Base-by-base conservation (phyloP, 2,113 vertebrate species). In the Chitala chitala region DNA sequence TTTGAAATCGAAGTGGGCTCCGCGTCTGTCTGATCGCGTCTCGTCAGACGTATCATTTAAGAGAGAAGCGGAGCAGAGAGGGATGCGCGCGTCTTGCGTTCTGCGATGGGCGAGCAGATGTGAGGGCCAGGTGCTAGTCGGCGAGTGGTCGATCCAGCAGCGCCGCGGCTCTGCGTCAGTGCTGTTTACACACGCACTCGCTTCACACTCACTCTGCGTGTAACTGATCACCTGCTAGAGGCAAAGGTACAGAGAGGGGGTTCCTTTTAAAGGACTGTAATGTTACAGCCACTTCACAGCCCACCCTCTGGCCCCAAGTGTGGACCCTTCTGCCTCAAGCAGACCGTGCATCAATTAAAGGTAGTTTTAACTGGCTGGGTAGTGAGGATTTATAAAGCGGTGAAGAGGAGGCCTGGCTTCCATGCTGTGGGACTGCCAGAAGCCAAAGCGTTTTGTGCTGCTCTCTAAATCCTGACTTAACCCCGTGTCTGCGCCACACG, bases 131-230 rank as follows among this genome's bases (percentile, higher is more conserved):
- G 10, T 42, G 22, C 65, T 13, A 38, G 31, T 22, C 50, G 74
- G 70, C 54, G 26, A 17, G 26, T 15, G 70, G 78, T 76, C 73
- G 76, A 78, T 76, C 74, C 20, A n/a, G 24, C 40, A 24, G 9
- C 33, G 50, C 71, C 66, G 44, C 69, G 40, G 71, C 42, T 20
- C 48, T 56, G 59, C 29, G 36, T 6, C 1, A 38, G n/a, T n/a
- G n/a, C n/a, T n/a, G n/a, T n/a, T n/a, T n/a, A n/a, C n/a, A n/a
- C n/a, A n/a, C n/a, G n/a, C n/a, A n/a, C n/a, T n/a, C n/a, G n/a
- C n/a, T n/a, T n/a, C n/a, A n/a, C n/a, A n/a, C n/a, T n/a, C n/a
- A n/a, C 38, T 51, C 31, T 54, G 61, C n/a, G 10, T 69, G 65
- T 61, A 56, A 61, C 61, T 63, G 56, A 70, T 68, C 74, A 59